Percentiles rank a stretch among this genome's conserved stretches.
These are phyloP conservation scores for Eurytoma adleriae DNA, from an alignment of 2,888 invertebrate species.

Conservation along the genomic window DNA sequence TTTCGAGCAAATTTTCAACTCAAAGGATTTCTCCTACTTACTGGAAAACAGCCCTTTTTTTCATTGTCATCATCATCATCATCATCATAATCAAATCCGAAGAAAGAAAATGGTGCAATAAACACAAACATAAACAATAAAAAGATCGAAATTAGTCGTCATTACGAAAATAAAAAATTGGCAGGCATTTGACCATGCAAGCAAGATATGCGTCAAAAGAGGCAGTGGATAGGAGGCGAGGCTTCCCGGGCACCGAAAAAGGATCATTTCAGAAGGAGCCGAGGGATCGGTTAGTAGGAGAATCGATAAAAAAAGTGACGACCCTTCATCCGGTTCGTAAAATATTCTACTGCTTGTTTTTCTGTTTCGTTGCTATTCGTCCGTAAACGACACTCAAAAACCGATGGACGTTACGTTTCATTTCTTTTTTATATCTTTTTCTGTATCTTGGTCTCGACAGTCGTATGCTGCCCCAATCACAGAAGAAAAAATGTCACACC, in stretches of 20 bases:
- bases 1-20: constrained; percentile 48
- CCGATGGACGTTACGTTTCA: constrained; percentile 79
- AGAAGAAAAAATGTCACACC: constrained; percentile 91
- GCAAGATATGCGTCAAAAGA: constrained; percentile 75
- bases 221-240: constrained; percentile 63
- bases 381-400: constrained; percentile 85
- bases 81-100: constrained; percentile 78
- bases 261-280: constrained; percentile 52
- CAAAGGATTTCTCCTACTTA: constrained; percentile 79
- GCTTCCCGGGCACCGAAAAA: constrained; percentile 48
- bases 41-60: constrained; percentile 84
- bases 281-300: constrained; percentile 75
- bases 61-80: constrained; percentile 61
- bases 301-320: constrained; percentile 79
- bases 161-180: constrained; percentile 74
- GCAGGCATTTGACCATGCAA: constrained; percentile 75
- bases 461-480: constrained; percentile 92
- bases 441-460: constrained; percentile 71
- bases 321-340: constrained; percentile 68
- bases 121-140: constrained; percentile 83
- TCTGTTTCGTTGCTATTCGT: constrained; percentile 26
- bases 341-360: constrained; percentile 12
- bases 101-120: constrained; percentile 80
- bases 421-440: constrained; percentile 75
- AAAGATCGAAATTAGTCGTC: constrained; percentile 80